A percentile compares a stretch with the other conserved stretches of the same genome.
Evolutionary conservation across 1,140 invertebrate genomes (phyloP).

Genomic region (Aphis craccivora): DNA sequence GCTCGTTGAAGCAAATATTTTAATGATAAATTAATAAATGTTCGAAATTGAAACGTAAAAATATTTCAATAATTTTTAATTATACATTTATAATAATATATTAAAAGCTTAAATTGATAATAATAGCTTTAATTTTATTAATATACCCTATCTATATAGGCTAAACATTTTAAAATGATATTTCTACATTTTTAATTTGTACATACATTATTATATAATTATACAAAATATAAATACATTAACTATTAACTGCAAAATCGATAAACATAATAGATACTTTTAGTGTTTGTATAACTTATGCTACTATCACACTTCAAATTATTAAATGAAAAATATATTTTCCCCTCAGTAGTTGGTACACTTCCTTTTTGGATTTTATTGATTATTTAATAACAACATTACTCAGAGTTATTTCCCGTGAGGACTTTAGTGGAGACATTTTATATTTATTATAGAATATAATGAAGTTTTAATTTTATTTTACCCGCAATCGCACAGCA

Average conservation of each 20-base stretch:
- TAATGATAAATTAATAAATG: neutral
- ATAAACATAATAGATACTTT: neutral
- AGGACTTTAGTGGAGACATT: neutral
- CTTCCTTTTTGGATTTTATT: constrained; percentile 16
- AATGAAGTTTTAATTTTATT: constrained; percentile 25
- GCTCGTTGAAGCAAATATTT: neutral
- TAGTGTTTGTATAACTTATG: neutral
- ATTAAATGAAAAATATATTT: constrained; percentile 26
- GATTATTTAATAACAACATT: constrained; percentile 40
- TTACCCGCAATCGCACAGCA: neutral
- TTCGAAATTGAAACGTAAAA: neutral
- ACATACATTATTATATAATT: neutral
- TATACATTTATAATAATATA: neutral
- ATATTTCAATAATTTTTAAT: neutral
- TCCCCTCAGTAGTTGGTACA: neutral
- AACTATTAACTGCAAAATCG: neutral
- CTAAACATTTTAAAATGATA: neutral
- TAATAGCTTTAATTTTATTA: neutral
- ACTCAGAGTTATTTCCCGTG: neutral
- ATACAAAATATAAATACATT: neutral
- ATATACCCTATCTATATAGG: no score
- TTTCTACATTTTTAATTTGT: neutral
- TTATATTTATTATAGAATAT: neutral
- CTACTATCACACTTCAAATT: neutral
- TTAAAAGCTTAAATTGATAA: neutral